phyloP scores from a whole-genome alignment of 2,888 invertebrate genomes.

The Helobdella robusta region DNA sequence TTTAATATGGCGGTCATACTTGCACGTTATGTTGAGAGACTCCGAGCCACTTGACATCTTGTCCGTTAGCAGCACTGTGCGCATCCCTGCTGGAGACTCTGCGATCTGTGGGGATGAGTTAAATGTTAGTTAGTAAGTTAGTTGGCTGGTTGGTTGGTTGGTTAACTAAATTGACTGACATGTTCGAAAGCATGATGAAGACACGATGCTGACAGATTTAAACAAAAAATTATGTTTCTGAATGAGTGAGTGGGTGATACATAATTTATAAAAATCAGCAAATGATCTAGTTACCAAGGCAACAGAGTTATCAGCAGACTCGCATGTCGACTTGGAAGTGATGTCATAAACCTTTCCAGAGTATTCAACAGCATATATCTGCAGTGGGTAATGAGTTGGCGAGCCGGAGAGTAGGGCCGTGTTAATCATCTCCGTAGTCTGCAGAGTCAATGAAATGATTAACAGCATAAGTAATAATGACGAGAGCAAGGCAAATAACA shows the following conservation, averaged over 20 bases:
- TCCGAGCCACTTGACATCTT: constrained; percentile 6
- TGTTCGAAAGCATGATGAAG: background rate
- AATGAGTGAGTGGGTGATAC: background rate
- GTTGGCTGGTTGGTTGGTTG: background rate
- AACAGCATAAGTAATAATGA: background rate
- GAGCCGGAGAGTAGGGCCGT: constrained; percentile 1
- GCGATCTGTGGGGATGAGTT: constrained; percentile 8
- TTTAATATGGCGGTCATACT: constrained; percentile 7
- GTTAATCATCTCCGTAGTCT: constrained; percentile 20
- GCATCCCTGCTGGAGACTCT: background rate
- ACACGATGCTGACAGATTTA: background rate
- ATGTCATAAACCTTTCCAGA: constrained; percentile 15
- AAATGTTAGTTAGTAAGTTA: background rate
- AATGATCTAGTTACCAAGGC: constrained; percentile 8
- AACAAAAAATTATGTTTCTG: background rate
- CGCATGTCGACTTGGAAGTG: constrained; percentile 17
- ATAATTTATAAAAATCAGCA: background rate
- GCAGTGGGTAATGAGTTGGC: constrained; percentile 7
- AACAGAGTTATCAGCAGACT: constrained; percentile 14
- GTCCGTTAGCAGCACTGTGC: constrained; percentile 1
- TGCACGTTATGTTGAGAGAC: background rate
- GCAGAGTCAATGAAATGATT: background rate
- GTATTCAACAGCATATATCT: constrained; percentile 12
- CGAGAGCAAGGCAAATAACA: too few relatives aligned
- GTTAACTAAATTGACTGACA: too few relatives aligned